Conservation (phyloP, 1,140 invertebrate genomes). For the Cyrtorhinus lividipennis region DNA sequence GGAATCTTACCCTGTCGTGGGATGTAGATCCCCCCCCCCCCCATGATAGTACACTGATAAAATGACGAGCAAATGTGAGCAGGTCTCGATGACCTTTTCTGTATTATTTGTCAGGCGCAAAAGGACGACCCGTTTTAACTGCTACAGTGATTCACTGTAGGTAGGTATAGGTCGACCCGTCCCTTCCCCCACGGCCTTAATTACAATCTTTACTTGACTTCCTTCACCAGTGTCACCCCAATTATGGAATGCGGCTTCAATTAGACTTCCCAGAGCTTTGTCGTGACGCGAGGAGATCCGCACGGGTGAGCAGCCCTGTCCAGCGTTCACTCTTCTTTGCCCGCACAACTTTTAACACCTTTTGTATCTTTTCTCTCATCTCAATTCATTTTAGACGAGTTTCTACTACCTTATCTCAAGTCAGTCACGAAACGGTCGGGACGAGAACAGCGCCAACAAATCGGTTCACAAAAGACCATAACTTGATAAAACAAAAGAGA, state of each 20-base stretch:
- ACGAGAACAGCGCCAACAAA: too few species aligned
- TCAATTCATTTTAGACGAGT: neutral
- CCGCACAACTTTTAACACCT: neutral
- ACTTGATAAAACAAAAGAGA: too few species aligned
- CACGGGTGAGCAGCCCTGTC: neutral
- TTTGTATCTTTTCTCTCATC: neutral
- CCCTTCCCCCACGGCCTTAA: too few species aligned
- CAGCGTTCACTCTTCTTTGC: neutral
- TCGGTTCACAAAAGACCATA: too few species aligned
- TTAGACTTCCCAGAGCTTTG: neutral
- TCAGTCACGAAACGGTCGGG: too few species aligned
- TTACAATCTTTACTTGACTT: neutral
- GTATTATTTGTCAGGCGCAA: neutral
- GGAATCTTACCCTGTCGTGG: too few species aligned
- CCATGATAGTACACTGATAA: too few species aligned
- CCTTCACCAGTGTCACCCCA: neutral
- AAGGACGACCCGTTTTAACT: neutral
- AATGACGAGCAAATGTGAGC: neutral
- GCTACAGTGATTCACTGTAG: neutral
- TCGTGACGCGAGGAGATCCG: neutral
- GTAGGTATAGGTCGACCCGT: too few species aligned
- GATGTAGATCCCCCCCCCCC: too few species aligned
- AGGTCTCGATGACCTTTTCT: neutral
- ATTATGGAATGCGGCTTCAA: neutral
- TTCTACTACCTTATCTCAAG: too few species aligned